Evolutionary conservation across 1,140 invertebrate species (phyloP).

Genomic region (Pachyrhynchus sulphureomaculatus): DNA sequence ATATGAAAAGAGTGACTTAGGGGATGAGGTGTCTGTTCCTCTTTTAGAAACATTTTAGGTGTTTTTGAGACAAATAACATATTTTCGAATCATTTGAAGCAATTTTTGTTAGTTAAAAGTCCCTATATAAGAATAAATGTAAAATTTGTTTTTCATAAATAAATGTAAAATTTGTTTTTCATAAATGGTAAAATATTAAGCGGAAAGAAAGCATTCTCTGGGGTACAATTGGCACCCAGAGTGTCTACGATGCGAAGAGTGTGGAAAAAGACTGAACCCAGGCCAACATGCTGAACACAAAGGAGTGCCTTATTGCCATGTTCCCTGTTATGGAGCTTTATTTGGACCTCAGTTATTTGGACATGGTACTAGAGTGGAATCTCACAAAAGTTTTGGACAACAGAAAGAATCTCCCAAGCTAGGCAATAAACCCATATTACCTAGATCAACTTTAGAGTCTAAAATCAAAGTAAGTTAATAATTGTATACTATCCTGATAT

Average conservation of each 20-base stretch:
- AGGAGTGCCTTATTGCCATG: constrained; percentile 87
- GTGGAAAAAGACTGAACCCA: constrained; percentile 84
- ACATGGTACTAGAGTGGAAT: constrained; percentile 83
- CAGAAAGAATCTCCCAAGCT: constrained; percentile 56
- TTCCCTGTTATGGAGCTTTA: constrained; percentile 85
- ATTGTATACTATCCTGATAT: not conserved
- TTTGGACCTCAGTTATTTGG: constrained; percentile 87
- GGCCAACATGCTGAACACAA: constrained; percentile 92
- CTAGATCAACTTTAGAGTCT: constrained; percentile 72
- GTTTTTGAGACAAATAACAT: too few relatives aligned
- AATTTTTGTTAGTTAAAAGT: too few relatives aligned
- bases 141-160: too few relatives aligned
- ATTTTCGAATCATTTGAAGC: too few relatives aligned
- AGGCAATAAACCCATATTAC: constrained; percentile 50
- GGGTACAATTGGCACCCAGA: constrained; percentile 93
- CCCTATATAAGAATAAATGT: too few relatives aligned
- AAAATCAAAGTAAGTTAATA: constrained; percentile 71
- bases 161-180: too few relatives aligned
- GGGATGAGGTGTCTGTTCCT: too few relatives aligned
- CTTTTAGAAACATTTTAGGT: too few relatives aligned
- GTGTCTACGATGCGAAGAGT: constrained; percentile 87
- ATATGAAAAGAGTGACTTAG: too few relatives aligned
- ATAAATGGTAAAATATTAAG: too few relatives aligned
- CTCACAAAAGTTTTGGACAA: constrained; percentile 81
- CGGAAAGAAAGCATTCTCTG: constrained; percentile 86